Conservation (phyloP, 92 coral and sea anemone genomes). For the Desmophyllum pertusum region DNA sequence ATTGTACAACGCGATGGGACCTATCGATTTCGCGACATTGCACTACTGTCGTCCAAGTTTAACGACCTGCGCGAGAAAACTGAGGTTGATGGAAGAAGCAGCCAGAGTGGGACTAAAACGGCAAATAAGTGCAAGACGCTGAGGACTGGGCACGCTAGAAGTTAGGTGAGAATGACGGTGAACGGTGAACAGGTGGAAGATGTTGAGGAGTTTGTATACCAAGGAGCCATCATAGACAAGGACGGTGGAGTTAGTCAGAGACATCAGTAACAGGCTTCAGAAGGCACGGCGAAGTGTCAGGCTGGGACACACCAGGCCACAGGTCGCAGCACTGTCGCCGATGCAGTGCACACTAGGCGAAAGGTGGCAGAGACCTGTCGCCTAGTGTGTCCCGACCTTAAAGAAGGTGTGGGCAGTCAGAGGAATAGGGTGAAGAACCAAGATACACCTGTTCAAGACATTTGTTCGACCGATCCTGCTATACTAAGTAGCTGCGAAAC, state of each 20-base stretch:
- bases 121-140: neutral
- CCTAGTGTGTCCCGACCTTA: neutral
- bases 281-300: too few relatives aligned
- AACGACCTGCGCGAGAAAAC: slow-evolving; percentile 1
- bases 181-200: neutral
- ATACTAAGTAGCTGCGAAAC: neutral
- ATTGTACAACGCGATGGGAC: too few relatives aligned
- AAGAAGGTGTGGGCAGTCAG: slow-evolving; percentile 5
- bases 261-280: neutral
- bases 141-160: neutral
- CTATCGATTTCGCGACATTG: neutral
- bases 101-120: neutral
- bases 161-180: neutral
- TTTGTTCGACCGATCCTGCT: neutral
- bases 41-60: slow-evolving; percentile 1
- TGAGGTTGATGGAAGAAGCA: slow-evolving; percentile 5
- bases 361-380: too few relatives aligned
- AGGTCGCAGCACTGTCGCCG: too few relatives aligned
- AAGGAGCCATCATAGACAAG: neutral
- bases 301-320: too few relatives aligned
- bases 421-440: neutral
- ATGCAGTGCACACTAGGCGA: too few relatives aligned
- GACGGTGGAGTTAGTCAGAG: neutral
- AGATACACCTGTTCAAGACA: slow-evolving; percentile 3
- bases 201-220: neutral